Evolutionary conservation across 2,888 invertebrate genomes (phyloP), one percentile per base, ranked within the genome.

Genomic region (Vandiemenella viatica): DNA sequence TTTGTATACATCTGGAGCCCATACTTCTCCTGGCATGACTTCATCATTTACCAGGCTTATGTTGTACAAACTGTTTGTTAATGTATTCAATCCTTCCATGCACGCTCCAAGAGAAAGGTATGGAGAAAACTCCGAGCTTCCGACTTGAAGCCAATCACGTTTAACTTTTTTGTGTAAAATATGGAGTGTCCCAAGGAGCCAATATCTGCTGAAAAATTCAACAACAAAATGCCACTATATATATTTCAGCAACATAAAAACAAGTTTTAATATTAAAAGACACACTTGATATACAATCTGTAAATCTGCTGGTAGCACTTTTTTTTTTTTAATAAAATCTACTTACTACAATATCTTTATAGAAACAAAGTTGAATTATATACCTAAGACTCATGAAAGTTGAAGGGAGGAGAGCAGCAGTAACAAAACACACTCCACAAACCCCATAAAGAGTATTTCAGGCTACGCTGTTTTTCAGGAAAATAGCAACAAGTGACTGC

Each of bases 61-160:
- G 1, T 86, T 88, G 60, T 84, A 95, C 4, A 97, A 69, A 18
- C 78, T 74, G 53, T 82, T 76, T 56, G 92, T 84, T n/a, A 98
- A 67, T 62, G 80, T 76, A 63, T 89, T 88, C n/a, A 98, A 70
- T 0, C 97, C 98, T 60, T 95, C 93, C 92, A 98, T 96, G 60
- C 96, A 95, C 6, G 83, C 79, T 1, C 96, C 96, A 1, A 97
- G 71, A 10, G 88, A 93, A 67, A 91, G 92, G 65, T 83, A 93
- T 3, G 85, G 87, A 38, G 83, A 74, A 59, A 83, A 86, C 58
- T 88, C 86, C 4, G 77, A 73, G 47, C 77, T 75, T 10, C 78
- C 78, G 0, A 80, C 78, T 51, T 81, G 75, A 0, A 88, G 68
- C 60, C 82, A 73, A 51, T 79, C 74, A 0, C 74, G 76, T 63